phyloP scores from a whole-genome alignment of 1,140 invertebrate genomes.

The Aleiodes sp. region DNA sequence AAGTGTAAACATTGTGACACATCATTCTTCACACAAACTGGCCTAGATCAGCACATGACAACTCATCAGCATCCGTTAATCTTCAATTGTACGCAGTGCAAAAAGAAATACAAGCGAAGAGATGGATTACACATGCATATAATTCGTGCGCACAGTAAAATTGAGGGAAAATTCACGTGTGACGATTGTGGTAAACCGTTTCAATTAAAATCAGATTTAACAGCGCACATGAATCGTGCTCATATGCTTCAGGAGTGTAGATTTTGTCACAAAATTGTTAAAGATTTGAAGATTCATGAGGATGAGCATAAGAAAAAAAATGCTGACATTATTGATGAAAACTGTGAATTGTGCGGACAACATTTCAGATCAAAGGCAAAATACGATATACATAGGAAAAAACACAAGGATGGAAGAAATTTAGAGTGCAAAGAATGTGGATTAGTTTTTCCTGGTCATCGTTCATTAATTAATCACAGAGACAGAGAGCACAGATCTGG shows the following conservation, averaged over 20 bases:
- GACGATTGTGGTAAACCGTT: not conserved
- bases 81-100: not conserved
- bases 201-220: conserved; percentile 6
- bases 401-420: conserved; percentile 2
- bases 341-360: not conserved
- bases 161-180: not conserved
- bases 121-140: conserved; percentile 1
- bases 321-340: not conserved
- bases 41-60: not conserved
- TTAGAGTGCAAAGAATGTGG: conserved; percentile 9
- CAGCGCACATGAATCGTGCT: conserved; percentile 5
- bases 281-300: not conserved
- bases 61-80: not conserved
- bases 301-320: not conserved
- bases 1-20: not conserved
- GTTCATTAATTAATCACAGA: not conserved
- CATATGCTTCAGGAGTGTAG: conserved; percentile 6
- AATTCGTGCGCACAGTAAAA: not conserved
- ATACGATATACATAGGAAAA: not conserved
- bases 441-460: not conserved
- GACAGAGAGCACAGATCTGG: conserved; percentile 8
- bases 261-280: not conserved
- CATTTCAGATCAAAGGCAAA: not conserved
- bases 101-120: not conserved
- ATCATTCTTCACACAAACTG: not conserved